A percentile compares a stretch with the other conserved stretches of the same genome.
These are phyloP conservation scores for Lutjanus campechanus DNA, from an alignment of 2,797 vertebrate genomes.

Conservation along the genomic window DNA sequence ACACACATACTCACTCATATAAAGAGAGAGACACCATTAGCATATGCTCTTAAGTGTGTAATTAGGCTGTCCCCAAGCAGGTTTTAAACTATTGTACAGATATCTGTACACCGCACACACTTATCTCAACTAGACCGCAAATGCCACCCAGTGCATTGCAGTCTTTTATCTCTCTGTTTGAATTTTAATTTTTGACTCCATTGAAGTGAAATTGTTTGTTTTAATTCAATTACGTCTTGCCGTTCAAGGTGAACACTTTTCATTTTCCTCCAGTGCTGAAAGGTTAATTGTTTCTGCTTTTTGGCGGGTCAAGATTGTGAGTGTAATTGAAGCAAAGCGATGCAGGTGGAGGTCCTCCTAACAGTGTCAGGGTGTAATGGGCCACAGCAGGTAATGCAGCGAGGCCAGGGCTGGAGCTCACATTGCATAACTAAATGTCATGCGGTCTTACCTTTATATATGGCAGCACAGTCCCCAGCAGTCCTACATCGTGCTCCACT, in stretches of 20 bases:
- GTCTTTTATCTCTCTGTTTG: conserved; percentile 51
- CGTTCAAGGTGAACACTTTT: conserved; percentile 47
- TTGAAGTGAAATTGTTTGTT: conserved; percentile 60
- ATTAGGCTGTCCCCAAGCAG: conserved; percentile 81
- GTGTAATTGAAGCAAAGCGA: conserved; percentile 57
- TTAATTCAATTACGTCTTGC: conserved; percentile 60
- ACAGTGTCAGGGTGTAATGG: conserved; percentile 60
- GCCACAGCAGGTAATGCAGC: conserved; percentile 63
- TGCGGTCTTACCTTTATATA: conserved; percentile 33
- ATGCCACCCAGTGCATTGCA: conserved; percentile 52
- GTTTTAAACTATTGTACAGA: conserved; percentile 75
- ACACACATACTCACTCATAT: conserved; percentile 58
- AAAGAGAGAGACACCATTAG: conserved; percentile 72
- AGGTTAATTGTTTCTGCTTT: conserved; percentile 73
- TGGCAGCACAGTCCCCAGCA: conserved; percentile 8
- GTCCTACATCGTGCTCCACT: conserved; percentile 23
- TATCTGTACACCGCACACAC: conserved; percentile 64
- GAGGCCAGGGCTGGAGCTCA: conserved; percentile 40
- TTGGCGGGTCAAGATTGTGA: conserved; percentile 21
- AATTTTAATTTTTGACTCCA: conserved; percentile 28
- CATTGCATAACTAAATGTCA: conserved; percentile 58
- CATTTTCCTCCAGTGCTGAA: conserved; percentile 47
- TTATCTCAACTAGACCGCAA: conserved; percentile 67
- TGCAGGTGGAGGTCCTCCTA: conserved; percentile 56
- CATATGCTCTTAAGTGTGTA: conserved; percentile 82